Evolutionary conservation across 1,140 invertebrate species (phyloP).

Genomic region (Archegozetes longisetosus): DNA sequence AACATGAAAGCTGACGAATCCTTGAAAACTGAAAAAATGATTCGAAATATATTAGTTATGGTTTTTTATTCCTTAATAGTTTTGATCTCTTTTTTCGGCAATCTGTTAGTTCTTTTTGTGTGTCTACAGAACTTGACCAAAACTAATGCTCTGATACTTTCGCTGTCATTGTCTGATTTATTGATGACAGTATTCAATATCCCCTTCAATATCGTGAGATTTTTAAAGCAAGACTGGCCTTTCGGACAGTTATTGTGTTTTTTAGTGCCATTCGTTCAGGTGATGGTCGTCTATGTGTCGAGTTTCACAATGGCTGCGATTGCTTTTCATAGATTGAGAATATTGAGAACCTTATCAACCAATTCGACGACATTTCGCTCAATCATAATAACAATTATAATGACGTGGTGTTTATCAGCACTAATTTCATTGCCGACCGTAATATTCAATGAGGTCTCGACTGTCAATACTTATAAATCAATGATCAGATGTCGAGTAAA

Average conservation of each 20-base stretch:
- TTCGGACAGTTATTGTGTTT: conserved; percentile 34
- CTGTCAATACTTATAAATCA: neutral
- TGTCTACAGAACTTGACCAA: conserved; percentile 37
- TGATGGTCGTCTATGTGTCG: conserved; percentile 31
- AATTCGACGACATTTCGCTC: conserved; percentile 16
- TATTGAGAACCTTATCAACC: too few relatives aligned
- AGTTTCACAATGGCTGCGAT: conserved; percentile 38
- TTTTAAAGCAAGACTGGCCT: conserved; percentile 29
- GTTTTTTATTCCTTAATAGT: neutral
- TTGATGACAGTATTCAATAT: conserved; percentile 67
- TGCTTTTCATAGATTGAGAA: conserved; percentile 34
- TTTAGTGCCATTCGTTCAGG: conserved; percentile 33
- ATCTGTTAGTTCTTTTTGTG: neutral
- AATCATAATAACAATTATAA: neutral
- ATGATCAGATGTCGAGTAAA: neutral
- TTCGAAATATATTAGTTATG: neutral
- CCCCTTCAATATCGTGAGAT: conserved; percentile 41
- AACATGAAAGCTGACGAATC: neutral
- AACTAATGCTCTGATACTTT: conserved; percentile 71
- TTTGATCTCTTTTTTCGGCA: conserved; percentile 4
- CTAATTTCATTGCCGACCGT: neutral
- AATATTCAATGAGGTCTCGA: neutral
- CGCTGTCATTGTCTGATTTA: conserved; percentile 64
- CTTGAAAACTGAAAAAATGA: neutral
- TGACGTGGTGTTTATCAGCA: neutral